Base-by-base conservation (phyloP, 2,113 vertebrate species). In the Proteles cristata region DNA sequence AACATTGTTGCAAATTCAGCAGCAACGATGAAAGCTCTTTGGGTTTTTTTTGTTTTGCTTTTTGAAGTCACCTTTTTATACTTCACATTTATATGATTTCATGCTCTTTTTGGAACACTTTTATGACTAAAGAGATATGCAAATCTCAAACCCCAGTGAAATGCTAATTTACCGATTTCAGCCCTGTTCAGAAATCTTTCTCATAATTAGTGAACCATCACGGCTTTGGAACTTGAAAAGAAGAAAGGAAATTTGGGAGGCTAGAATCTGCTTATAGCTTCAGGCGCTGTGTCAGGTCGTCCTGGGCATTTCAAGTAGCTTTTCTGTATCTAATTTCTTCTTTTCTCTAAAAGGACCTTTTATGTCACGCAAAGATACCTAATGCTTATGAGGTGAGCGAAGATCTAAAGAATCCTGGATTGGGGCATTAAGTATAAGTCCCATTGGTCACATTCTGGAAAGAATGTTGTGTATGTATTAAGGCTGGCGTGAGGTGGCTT, bases 131-230 rank as follows among this genome's bases (percentile, higher is more conserved):
- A 89, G 80, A 74, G 43, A 53, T 73, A 83, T 39, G 39, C 93
- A 94, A 93, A 95, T 93, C 48, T 96, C 48, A 93, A 91, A 96
- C n/a, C 58, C 93, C 15, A 66, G 10, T 96, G 73, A 96, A 85
- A 94, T 86, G 45, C 48, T 96, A 90, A 87, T 85, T 92, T 94
- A 61, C 43, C 61, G 53, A 71, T 31, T 71, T 88, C 19, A 82
- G 61, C 48, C 21, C 53, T 85, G 26, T 94, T 88, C n/a, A 94
- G 55, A 92, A 97, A 90, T 96, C 85, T 93, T 88, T 95, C 81
- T 97, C 43, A 68, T 86, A 93, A 87, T 85, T 88, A 85, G 68
- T 83, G 69, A 97, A 90, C 61, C 80, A 80, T 88, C 87, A 63
- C 0, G 10, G 68, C 39, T 53, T 94, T 92, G 66, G 55, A 90